These are phyloP conservation scores for Prenolepis imparis DNA, from an alignment of 2,888 invertebrate species.

Conservation along the genomic window DNA sequence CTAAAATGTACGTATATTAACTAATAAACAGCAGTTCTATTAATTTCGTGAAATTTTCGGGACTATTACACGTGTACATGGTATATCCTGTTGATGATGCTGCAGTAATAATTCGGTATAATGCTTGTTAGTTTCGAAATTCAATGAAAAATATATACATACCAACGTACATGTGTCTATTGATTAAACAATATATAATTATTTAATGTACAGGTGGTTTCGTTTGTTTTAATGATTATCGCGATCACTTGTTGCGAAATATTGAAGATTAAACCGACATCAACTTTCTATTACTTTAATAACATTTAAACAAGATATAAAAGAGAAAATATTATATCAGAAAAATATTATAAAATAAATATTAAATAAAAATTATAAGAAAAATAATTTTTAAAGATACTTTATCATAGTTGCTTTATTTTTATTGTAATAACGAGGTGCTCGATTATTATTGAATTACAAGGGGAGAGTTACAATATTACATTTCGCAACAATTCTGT, in stretches of 20 bases:
- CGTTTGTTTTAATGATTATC: not conserved
- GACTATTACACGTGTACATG: not conserved
- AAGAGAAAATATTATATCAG: not conserved
- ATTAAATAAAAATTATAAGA: too few species aligned
- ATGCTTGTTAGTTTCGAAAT: not conserved
- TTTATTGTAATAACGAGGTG: not conserved
- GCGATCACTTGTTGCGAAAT: conserved; percentile 22
- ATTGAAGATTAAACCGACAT: not conserved
- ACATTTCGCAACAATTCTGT: conserved; percentile 12
- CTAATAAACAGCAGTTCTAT: conserved; percentile 1
- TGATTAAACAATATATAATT: conserved; percentile 13
- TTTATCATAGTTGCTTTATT: not conserved
- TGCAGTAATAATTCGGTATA: not conserved
- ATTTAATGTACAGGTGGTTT: conserved; percentile 4
- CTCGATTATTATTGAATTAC: conserved; percentile 25
- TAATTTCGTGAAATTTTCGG: conserved; percentile 26
- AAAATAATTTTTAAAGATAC: not conserved
- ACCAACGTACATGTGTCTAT: not conserved
- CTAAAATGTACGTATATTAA: conserved; percentile 1
- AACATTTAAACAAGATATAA: not conserved
- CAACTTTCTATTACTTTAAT: not conserved
- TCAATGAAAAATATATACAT: conserved; percentile 9
- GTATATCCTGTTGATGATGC: not conserved
- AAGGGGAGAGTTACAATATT: not conserved
- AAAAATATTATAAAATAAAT: not conserved